phyloP scores from a whole-genome alignment of 2,888 invertebrate species.

The Fragum fragum region DNA sequence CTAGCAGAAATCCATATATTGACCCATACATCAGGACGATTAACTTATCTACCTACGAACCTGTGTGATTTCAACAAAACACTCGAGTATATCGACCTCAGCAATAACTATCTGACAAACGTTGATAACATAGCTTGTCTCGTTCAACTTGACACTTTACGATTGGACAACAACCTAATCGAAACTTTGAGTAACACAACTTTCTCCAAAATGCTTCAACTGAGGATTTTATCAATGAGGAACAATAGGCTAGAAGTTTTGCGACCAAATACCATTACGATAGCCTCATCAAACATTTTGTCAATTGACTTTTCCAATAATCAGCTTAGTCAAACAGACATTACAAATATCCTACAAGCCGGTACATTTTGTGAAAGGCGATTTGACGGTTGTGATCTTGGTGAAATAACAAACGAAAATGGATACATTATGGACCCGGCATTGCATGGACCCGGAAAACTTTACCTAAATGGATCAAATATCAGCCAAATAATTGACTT shows the following conservation, averaged over 20 bases:
- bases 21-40: slow-evolving; percentile 13
- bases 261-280: slow-evolving; percentile 29
- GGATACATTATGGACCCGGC: not conserved
- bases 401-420: not conserved
- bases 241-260: slow-evolving; percentile 28
- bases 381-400: slow-evolving; percentile 31
- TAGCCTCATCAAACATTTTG: slow-evolving; percentile 30
- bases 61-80: slow-evolving; percentile 32
- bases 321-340: slow-evolving; percentile 28
- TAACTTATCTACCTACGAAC: slow-evolving; percentile 35
- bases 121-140: slow-evolving; percentile 29
- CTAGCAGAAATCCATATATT: not conserved
- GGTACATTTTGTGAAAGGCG: slow-evolving; percentile 41
- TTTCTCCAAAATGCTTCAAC: slow-evolving; percentile 32
- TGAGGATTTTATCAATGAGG: slow-evolving; percentile 37
- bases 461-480: slow-evolving; percentile 7
- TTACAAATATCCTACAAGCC: slow-evolving; percentile 36
- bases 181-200: slow-evolving; percentile 32
- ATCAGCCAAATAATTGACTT: slow-evolving; percentile 36
- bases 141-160: slow-evolving; percentile 36
- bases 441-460: slow-evolving; percentile 38
- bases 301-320: slow-evolving; percentile 39
- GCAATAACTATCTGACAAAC: slow-evolving; percentile 28
- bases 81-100: slow-evolving; percentile 32
- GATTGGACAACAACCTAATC: slow-evolving; percentile 35